Percentiles rank a stretch among this genome's conserved stretches.
phyloP scores from a whole-genome alignment of 2,888 invertebrate genomes.

The Fragum whitleyi region DNA sequence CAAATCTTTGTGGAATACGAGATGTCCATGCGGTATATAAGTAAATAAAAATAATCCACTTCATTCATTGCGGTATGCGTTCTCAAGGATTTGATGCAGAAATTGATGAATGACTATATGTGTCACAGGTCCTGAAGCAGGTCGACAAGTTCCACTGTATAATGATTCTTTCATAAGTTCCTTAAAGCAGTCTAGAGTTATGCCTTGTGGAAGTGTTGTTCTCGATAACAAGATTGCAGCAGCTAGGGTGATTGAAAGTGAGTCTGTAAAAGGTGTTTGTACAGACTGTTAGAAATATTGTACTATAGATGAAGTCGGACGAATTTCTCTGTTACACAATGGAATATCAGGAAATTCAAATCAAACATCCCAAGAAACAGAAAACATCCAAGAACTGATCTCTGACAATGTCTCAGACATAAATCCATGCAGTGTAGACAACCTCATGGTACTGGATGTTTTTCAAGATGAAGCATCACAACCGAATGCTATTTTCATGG shows the following conservation, averaged over 20 bases:
- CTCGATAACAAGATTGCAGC: background rate
- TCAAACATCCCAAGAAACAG: background rate
- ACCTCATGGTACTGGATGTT: conserved; percentile 3
- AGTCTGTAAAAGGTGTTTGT: background rate
- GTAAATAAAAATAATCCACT: background rate
- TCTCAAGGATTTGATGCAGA: background rate
- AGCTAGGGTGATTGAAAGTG: background rate
- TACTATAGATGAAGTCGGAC: background rate
- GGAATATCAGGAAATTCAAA: background rate
- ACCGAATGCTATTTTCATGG: background rate
- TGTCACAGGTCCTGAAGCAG: background rate
- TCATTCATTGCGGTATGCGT: background rate
- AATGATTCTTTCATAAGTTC: background rate
- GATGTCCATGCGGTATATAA: background rate
- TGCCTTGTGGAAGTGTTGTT: background rate
- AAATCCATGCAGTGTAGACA: background rate
- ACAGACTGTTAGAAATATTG: background rate
- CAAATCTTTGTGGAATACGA: background rate
- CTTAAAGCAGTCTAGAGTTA: background rate
- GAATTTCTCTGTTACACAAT: background rate
- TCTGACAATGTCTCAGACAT: no score
- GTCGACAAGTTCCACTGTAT: background rate
- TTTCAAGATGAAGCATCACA: conserved; percentile 2
- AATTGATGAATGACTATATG: no score
- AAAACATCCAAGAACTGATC: background rate